phyloP scores from a whole-genome alignment of 2,113 vertebrate genomes.

The Bubo scandiacus region DNA sequence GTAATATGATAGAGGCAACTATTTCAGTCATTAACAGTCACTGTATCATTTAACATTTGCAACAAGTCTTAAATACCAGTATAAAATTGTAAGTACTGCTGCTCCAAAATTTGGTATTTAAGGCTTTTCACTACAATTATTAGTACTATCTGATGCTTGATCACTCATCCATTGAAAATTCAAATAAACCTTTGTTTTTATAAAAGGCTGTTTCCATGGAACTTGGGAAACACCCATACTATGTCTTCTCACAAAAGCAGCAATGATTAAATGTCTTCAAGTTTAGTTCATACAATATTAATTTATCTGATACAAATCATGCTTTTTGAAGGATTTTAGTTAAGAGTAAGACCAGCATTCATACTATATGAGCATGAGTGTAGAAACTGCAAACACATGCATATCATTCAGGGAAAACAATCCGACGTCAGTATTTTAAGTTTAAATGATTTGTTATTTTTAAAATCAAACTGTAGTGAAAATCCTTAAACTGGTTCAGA shows the following conservation, averaged over 20 bases:
- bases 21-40: conserved; percentile 53
- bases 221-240: conserved; percentile 55
- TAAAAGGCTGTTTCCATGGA: conserved; percentile 65
- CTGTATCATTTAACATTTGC: conserved; percentile 61
- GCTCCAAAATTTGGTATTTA: conserved; percentile 72
- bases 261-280: conserved; percentile 11
- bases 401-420: conserved; percentile 49
- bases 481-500: conserved; percentile 74
- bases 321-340: conserved; percentile 55
- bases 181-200: conserved; percentile 38
- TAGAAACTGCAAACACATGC: conserved; percentile 46
- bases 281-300: neutral
- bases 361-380: conserved; percentile 39
- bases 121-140: conserved; percentile 79
- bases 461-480: conserved; percentile 77
- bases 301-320: conserved; percentile 49
- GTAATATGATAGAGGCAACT: conserved; percentile 35
- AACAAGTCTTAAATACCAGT: conserved; percentile 67
- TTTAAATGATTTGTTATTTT: conserved; percentile 24
- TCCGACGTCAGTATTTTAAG: conserved; percentile 12
- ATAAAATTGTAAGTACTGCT: conserved; percentile 63
- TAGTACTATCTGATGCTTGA: conserved; percentile 14
- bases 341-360: conserved; percentile 29
- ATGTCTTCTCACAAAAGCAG: neutral
- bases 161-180: conserved; percentile 37